A percentile compares a stretch with the other conserved stretches of the same genome.
These are phyloP conservation scores for Todus mexicanus DNA, from an alignment of 2,797 vertebrate genomes.

Conservation along the genomic window DNA sequence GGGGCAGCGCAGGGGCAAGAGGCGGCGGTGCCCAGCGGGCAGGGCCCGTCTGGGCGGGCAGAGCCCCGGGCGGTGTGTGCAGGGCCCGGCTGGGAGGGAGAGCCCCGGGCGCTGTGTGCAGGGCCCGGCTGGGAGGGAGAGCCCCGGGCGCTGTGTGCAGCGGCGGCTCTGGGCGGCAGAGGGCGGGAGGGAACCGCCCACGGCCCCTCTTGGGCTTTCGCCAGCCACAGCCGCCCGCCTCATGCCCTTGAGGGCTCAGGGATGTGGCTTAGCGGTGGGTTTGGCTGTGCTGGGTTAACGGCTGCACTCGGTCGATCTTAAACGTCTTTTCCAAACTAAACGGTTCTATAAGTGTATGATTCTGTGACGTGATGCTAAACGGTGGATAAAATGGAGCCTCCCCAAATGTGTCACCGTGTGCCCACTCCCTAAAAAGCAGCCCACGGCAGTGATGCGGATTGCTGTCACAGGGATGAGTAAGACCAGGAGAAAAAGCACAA, in stretches of 20 bases:
- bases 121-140: neutral
- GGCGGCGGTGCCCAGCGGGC: neutral
- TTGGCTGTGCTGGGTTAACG: neutral
- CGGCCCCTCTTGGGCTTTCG: neutral
- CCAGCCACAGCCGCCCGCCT: too few relatives aligned
- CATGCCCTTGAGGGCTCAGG: neutral
- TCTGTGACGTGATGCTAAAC: neutral
- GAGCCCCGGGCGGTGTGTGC: neutral
- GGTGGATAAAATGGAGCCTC: neutral
- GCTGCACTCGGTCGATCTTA: neutral
- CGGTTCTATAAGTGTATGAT: too few relatives aligned
- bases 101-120: too few relatives aligned
- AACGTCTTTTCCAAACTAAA: neutral
- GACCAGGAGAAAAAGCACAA: neutral
- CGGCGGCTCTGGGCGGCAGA: neutral
- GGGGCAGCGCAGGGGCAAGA: neutral
- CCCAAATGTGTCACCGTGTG: neutral
- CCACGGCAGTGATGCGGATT: neutral
- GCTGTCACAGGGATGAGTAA: slow-evolving; percentile 25
- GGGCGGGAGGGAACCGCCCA: neutral
- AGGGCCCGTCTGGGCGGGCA: neutral
- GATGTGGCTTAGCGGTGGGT: neutral
- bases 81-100: neutral
- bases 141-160: neutral
- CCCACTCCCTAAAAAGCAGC: slow-evolving; percentile 24